Evolutionary conservation across 2,113 vertebrate genomes (phyloP), one percentile per base, ranked within the genome.

Genomic region (Oxyura jamaicensis): DNA sequence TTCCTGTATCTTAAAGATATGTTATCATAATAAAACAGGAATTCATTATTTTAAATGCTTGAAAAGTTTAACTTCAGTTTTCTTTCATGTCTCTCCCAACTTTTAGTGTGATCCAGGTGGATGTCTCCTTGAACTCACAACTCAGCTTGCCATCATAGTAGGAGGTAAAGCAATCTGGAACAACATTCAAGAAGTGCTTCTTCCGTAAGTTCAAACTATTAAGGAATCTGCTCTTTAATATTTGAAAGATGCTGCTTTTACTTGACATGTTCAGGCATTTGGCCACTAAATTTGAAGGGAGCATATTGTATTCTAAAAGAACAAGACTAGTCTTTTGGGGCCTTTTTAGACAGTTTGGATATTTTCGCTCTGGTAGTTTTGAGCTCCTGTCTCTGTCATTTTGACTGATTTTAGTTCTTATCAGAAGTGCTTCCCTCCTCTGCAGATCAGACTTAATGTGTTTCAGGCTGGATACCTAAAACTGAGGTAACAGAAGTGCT

Each of bases 101-200:
- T 68, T 96, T 90, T 91, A 99, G 99, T 99, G 99, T 98, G 99
- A 99, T 95, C 99, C 99, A 8, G 99, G 99, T 1, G 99, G 99
- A 60, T 99, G 99, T 95, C 98, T 99, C 58, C 97, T 99, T 3
- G 99, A 99, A 96, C 92, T 99, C 94, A 99, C 99, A 13, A 99
- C 99, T 22, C 99, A 99, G 94, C 98, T 99, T 88, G 98, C 97
- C 4, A 98, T 99, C 94, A 99, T 99, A 96, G 99, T 99, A 98
- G 99, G 99, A 76, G 99, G 99, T 8, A 99, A 99, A 98, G 98
- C 99, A 29, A 99, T 99, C 96, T 99, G 98, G 99, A 99, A 99
- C 97, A 99, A 99, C 91, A 97, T 99, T 93, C 99, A 99, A 92
- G 99, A 99, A 97, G 98, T 99, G 52, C 95, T 99, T 82, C 31